Conservation (phyloP, 2,888 invertebrate species). For the Drosophila incognita region DNA sequence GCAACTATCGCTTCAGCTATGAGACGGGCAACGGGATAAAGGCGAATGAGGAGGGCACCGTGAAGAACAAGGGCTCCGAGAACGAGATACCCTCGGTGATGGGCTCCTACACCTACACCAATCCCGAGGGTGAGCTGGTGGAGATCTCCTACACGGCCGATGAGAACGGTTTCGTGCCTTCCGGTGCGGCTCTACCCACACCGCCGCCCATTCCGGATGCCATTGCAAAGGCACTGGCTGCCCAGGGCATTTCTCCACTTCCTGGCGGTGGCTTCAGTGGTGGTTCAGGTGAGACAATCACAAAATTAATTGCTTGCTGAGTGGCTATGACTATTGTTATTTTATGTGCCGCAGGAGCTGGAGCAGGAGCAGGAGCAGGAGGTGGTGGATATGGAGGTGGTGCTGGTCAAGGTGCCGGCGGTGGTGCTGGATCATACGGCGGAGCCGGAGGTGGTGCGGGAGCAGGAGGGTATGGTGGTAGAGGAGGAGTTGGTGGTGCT, state of each 20-base stretch:
- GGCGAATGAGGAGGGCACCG: constrained; percentile 87
- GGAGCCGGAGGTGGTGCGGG: constrained; percentile 47
- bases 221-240: constrained; percentile 87
- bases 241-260: constrained; percentile 84
- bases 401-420: constrained; percentile 39
- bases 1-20: constrained; percentile 87
- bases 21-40: constrained; percentile 88
- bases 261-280: constrained; percentile 85
- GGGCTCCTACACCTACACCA: constrained; percentile 88
- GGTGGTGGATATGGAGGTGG: constrained; percentile 41
- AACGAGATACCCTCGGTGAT: constrained; percentile 87
- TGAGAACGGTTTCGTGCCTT: constrained; percentile 89
- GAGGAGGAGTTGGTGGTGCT: constrained; percentile 31
- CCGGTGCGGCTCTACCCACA: constrained; percentile 87
- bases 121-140: constrained; percentile 88
- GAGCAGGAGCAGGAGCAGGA: constrained; percentile 41
- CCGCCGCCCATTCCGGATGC: constrained; percentile 89
- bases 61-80: constrained; percentile 87
- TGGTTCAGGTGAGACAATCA: constrained; percentile 39
- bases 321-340: not conserved
- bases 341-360: constrained; percentile 55
- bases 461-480: constrained; percentile 73
- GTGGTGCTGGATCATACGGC: constrained; percentile 39
- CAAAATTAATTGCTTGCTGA: not conserved
- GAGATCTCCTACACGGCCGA: constrained; percentile 88